A percentile compares a stretch with the other conserved stretches of the same genome.
phyloP scores from a whole-genome alignment of 1,140 invertebrate species.

The Elymnias hypermnestra region DNA sequence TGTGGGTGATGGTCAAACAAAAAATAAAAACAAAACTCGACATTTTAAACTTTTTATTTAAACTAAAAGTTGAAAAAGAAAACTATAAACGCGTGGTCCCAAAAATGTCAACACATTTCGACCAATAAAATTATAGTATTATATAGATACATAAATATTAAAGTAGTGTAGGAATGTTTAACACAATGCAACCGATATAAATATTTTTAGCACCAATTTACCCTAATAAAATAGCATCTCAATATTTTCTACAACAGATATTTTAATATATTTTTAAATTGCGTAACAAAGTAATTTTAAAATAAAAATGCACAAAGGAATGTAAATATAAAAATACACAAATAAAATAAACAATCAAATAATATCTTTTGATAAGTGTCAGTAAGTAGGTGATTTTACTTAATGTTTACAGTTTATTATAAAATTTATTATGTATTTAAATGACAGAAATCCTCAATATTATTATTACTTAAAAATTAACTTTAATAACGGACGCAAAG shows the following conservation, averaged over 20 bases:
- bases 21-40: conserved; percentile 11
- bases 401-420: no score
- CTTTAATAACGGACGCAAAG: no score
- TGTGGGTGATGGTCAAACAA: not conserved
- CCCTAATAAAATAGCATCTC: conserved; percentile 11
- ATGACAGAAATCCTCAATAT: no score
- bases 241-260: no score
- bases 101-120: conserved; percentile 23
- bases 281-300: not conserved
- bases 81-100: conserved; percentile 27
- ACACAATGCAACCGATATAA: conserved; percentile 16
- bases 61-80: conserved; percentile 25
- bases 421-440: no score
- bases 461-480: no score
- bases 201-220: conserved; percentile 17
- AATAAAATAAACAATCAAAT: no score
- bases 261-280: conserved; percentile 6
- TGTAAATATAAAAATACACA: no score
- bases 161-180: conserved; percentile 19
- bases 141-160: conserved; percentile 4
- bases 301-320: no score
- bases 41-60: conserved; percentile 24
- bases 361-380: no score
- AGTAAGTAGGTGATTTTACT: not conserved
- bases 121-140: conserved; percentile 17